Conservation (phyloP, 2,797 vertebrate species). For the Aselliscus stoliczkanus region DNA sequence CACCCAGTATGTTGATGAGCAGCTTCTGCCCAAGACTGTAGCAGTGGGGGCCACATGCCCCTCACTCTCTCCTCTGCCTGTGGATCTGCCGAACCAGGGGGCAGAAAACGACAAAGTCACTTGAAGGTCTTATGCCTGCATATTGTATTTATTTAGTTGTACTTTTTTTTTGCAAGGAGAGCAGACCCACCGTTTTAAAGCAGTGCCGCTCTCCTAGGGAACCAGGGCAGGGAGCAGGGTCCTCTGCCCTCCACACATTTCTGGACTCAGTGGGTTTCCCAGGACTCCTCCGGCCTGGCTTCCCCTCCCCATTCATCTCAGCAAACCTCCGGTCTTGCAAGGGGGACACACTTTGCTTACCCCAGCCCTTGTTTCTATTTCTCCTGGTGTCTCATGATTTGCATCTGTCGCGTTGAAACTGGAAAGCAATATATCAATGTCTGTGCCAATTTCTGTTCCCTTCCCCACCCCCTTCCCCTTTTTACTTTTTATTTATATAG, state of each 20-base stretch:
- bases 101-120: constrained; percentile 48
- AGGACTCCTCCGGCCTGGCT: background rate
- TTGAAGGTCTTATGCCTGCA: constrained; percentile 36
- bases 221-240: background rate
- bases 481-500: constrained; percentile 77
- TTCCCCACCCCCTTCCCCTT: constrained; percentile 33
- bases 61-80: background rate
- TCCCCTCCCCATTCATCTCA: background rate
- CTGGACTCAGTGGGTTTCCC: background rate
- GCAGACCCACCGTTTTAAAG: background rate
- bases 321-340: background rate
- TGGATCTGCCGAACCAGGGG: background rate
- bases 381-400: constrained; percentile 41
- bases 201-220: background rate
- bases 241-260: background rate
- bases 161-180: background rate
- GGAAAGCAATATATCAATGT: constrained; percentile 78
- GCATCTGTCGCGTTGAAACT: constrained; percentile 74
- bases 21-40: background rate
- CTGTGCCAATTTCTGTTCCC: constrained; percentile 86
- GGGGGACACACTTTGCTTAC: background rate
- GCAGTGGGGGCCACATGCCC: background rate
- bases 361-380: background rate
- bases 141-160: background rate
- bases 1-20: rapidly evolving